phyloP scores from a whole-genome alignment of 2,797 vertebrate species.

The Enteromius argenteus region DNA sequence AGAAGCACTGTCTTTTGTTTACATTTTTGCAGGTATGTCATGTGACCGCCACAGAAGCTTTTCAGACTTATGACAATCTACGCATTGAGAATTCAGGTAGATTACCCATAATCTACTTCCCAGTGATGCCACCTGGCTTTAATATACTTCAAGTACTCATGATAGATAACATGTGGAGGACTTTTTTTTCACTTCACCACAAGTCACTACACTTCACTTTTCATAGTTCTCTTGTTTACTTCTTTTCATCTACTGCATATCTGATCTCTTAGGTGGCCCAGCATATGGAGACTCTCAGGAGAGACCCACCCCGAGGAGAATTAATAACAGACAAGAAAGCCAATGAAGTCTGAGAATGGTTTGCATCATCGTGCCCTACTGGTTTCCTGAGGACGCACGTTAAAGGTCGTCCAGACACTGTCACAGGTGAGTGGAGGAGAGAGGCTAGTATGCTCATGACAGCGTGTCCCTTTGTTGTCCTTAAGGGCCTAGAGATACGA shows the following conservation, averaged over 20 bases:
- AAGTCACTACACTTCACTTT: not conserved
- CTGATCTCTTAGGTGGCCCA: slow-evolving; percentile 71
- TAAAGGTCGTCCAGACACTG: slow-evolving; percentile 76
- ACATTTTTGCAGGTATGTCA: slow-evolving; percentile 34
- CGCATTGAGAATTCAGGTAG: not conserved
- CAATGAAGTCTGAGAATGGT: slow-evolving; percentile 68
- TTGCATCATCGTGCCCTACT: slow-evolving; percentile 69
- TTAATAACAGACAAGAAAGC: slow-evolving; percentile 73
- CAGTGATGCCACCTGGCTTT: slow-evolving; percentile 35
- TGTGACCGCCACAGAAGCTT: slow-evolving; percentile 20
- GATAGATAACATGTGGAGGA: slow-evolving; percentile 62
- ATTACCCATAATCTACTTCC: slow-evolving; percentile 31
- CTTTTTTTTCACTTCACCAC: not conserved
- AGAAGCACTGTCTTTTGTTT: slow-evolving; percentile 30
- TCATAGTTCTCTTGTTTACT: slow-evolving; percentile 71
- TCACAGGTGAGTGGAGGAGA: slow-evolving; percentile 74
- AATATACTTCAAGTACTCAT: slow-evolving; percentile 25
- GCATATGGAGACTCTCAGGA: slow-evolving; percentile 66
- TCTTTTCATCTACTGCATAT: slow-evolving; percentile 61
- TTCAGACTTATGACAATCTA: slow-evolving; percentile 18
- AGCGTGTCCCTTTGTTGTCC: slow-evolving; percentile 76
- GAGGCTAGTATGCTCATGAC: slow-evolving; percentile 70
- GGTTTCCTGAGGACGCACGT: slow-evolving; percentile 69
- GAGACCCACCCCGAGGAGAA: slow-evolving; percentile 58
- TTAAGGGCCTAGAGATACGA: slow-evolving; percentile 74